These are phyloP conservation scores for Glareola pratincola DNA, from an alignment of 2,113 vertebrate species.

Conservation along the genomic window DNA sequence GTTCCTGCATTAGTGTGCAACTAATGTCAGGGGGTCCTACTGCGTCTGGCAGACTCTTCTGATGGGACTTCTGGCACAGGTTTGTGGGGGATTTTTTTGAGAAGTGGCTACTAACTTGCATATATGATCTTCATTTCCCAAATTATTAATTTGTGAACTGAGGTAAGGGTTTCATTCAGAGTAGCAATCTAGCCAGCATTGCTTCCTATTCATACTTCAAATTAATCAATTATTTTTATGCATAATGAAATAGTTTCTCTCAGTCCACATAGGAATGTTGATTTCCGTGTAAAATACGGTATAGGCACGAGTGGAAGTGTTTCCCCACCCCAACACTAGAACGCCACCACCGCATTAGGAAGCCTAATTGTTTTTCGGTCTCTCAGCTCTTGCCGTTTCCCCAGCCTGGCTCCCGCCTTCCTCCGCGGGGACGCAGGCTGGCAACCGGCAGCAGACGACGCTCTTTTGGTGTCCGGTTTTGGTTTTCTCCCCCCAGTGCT, in stretches of 20 bases:
- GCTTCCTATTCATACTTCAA: neutral
- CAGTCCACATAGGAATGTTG: neutral
- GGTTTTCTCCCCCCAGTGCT: accelerated
- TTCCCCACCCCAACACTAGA: neutral
- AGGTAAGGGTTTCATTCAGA: neutral
- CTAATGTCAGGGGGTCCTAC: neutral
- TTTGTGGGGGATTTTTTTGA: accelerated
- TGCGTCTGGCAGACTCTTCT: neutral
- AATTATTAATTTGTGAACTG: neutral
- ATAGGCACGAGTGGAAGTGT: neutral
- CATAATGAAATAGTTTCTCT: neutral
- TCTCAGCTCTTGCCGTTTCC: neutral
- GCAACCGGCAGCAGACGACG: neutral
- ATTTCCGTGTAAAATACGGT: neutral
- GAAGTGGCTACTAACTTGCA: neutral
- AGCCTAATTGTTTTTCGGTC: neutral
- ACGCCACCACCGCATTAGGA: neutral
- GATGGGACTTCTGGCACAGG: neutral
- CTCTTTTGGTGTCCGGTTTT: neutral
- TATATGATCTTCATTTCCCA: neutral
- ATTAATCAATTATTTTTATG: neutral
- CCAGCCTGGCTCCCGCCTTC: neutral
- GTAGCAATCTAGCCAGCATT: neutral
- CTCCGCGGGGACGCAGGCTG: neutral
- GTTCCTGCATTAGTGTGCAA: neutral